These are phyloP conservation scores for Dynastes tityus DNA, from an alignment of 2,888 invertebrate species.

Conservation along the genomic window DNA sequence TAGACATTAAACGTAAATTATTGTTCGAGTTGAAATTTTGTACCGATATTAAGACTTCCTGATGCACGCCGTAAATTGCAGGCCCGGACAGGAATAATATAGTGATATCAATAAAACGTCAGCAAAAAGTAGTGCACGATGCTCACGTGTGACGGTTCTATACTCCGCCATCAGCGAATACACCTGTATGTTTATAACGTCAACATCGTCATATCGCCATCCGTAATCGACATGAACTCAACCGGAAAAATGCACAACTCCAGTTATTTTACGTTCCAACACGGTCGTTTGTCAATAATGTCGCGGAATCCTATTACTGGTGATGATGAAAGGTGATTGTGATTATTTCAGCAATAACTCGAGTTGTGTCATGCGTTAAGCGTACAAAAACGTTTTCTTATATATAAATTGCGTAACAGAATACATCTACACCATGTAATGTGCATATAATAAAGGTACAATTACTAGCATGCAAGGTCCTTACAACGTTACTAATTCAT, in stretches of 20 bases:
- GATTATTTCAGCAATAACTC: constrained; percentile 30
- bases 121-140: constrained; percentile 35
- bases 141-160: constrained; percentile 11
- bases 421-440: not conserved
- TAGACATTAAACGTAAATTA: constrained; percentile 29
- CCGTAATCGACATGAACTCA: constrained; percentile 40
- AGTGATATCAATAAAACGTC: constrained; percentile 41
- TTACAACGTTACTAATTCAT: no score
- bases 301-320: constrained; percentile 25
- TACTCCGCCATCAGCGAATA: constrained; percentile 25
- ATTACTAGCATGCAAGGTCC: no score
- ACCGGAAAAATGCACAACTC: constrained; percentile 50
- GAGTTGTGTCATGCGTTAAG: constrained; percentile 2
- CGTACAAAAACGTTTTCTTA: not conserved
- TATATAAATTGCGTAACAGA: not conserved
- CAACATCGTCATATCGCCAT: constrained; percentile 12
- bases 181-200: constrained; percentile 39
- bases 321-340: constrained; percentile 31
- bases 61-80: constrained; percentile 38
- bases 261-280: constrained; percentile 50
- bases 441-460: no score
- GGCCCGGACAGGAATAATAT: constrained; percentile 34
- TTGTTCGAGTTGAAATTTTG: constrained; percentile 34
- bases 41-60: constrained; percentile 37
- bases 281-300: constrained; percentile 34